phyloP scores from a whole-genome alignment of 2,797 vertebrate species.

The Limosa lapponica region DNA sequence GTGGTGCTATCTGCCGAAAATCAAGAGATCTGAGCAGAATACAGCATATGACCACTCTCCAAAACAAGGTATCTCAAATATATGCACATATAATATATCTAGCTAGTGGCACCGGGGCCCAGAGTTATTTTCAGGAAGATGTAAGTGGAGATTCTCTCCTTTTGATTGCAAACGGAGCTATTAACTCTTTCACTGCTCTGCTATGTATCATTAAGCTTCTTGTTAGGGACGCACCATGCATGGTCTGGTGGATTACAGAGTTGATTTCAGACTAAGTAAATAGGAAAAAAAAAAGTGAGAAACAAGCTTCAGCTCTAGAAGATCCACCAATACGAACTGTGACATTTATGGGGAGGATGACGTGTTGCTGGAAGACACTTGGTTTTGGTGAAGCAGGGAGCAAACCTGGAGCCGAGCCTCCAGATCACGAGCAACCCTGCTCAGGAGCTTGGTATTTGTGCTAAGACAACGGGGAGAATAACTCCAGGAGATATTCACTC shows the following conservation, averaged over 20 bases:
- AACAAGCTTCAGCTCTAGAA: not conserved
- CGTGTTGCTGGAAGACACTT: not conserved
- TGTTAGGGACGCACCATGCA: rapidly evolving
- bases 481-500: not conserved
- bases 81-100: not conserved
- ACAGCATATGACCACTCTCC: not conserved
- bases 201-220: not conserved
- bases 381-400: not conserved
- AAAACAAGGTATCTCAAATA: not conserved
- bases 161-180: not conserved
- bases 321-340: too few relatives aligned
- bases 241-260: not conserved
- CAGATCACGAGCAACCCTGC: not conserved
- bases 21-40: not conserved
- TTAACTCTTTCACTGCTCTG: not conserved
- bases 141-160: not conserved
- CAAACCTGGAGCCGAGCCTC: not conserved
- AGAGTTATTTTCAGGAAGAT: not conserved
- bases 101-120: not conserved
- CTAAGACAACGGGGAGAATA: too few relatives aligned
- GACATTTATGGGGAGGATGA: not conserved
- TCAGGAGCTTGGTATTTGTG: not conserved
- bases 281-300: not conserved
- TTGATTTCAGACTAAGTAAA: not conserved
- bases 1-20: not conserved